Conservation (phyloP, 2,888 invertebrate genomes). For the Conchocele bisecta region DNA sequence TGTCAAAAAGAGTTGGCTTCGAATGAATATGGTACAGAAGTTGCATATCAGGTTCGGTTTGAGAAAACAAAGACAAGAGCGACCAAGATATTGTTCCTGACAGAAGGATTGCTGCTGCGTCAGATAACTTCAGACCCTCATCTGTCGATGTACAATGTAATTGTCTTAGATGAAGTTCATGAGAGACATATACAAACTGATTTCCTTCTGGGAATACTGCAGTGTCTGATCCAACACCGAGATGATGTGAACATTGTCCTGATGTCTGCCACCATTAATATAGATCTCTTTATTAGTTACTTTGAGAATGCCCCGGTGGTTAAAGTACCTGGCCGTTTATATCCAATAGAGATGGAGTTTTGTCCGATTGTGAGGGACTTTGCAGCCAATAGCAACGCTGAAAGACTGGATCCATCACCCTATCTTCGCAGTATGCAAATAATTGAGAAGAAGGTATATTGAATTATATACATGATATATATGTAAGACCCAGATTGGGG, state of each 20-base stretch:
- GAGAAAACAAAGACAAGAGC: conserved; percentile 93
- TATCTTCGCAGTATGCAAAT: conserved; percentile 94
- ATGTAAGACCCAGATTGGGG: no score
- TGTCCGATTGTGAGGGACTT: conserved; percentile 83
- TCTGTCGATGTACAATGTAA: conserved; percentile 91
- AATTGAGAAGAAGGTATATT: conserved; percentile 77
- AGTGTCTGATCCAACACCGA: conserved; percentile 93
- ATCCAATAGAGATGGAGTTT: conserved; percentile 95
- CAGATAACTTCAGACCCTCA: conserved; percentile 92
- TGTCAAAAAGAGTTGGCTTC: conserved; percentile 96
- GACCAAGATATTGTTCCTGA: conserved; percentile 97
- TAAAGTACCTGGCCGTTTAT: conserved; percentile 96
- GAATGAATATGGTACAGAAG: conserved; percentile 95
- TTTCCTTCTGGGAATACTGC: conserved; percentile 93
- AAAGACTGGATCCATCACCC: conserved; percentile 94
- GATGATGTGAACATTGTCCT: conserved; percentile 91
- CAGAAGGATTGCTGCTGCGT: conserved; percentile 88
- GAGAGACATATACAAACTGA: conserved; percentile 96
- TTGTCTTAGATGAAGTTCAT: conserved; percentile 98
- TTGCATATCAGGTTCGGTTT: conserved; percentile 98
- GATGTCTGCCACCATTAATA: conserved; percentile 99
- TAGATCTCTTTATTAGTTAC: conserved; percentile 95
- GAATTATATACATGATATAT: no score
- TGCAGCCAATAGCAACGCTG: conserved; percentile 85
- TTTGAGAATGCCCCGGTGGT: conserved; percentile 94